Conservation (phyloP, 2,888 invertebrate genomes). For the Tenthredo amoena region DNA sequence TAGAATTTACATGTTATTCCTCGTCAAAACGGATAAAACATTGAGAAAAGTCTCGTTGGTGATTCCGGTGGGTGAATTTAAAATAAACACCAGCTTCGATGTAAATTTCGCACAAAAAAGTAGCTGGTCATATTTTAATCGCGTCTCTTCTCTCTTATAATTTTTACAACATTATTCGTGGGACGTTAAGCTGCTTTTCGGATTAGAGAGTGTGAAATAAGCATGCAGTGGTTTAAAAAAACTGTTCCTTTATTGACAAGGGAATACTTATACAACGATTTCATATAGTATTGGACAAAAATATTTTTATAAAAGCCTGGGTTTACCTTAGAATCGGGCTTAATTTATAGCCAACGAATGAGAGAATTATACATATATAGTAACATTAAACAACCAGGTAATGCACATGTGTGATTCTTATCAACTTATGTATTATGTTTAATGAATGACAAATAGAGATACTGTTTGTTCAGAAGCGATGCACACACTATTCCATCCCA, state of each 20-base stretch:
- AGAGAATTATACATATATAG: not conserved
- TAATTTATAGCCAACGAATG: not conserved
- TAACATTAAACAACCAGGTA: not conserved
- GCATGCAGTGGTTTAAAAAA: not conserved
- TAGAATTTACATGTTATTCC: constrained; percentile 19
- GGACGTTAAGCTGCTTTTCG: not conserved
- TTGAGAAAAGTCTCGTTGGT: not conserved
- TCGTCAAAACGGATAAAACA: not conserved
- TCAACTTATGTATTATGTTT: not conserved
- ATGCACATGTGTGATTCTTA: not conserved
- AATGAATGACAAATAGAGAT: not conserved
- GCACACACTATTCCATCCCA: not conserved
- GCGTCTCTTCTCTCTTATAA: not conserved
- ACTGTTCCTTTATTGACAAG: not conserved
- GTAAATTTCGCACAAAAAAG: not conserved
- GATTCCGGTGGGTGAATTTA: not conserved
- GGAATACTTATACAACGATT: not conserved
- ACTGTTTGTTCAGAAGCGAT: not conserved
- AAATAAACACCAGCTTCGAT: not conserved
- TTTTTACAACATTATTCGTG: not conserved
- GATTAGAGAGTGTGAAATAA: not conserved
- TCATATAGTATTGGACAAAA: not conserved
- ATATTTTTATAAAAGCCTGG: not conserved
- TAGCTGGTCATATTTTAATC: not conserved
- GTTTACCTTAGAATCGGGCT: not conserved